Evolutionary conservation across 2,888 invertebrate genomes (phyloP).

Genomic region (Orgyia antiqua): DNA sequence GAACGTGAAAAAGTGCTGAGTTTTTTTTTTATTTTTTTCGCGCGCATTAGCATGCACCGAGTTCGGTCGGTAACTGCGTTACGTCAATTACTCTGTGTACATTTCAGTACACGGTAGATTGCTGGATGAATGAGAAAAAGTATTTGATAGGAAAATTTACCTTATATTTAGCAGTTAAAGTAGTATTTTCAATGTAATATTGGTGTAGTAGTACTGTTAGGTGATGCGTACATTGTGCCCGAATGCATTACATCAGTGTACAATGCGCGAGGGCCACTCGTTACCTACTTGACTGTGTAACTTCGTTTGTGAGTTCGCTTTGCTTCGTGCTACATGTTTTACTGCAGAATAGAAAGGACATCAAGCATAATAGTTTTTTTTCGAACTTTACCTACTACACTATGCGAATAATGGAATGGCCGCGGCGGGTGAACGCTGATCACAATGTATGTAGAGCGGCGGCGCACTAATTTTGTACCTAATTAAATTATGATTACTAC

Average conservation of each 20-base stretch:
- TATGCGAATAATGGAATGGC: too few relatives aligned
- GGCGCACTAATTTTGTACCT: too few relatives aligned
- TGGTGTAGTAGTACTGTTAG: conserved; percentile 12
- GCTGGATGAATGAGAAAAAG: conserved; percentile 12
- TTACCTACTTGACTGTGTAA: conserved; percentile 76
- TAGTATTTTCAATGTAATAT: conserved; percentile 11
- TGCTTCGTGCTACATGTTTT: conserved; percentile 26
- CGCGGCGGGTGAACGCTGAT: too few relatives aligned
- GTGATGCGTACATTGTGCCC: conserved; percentile 27
- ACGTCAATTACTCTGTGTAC: conserved; percentile 36
- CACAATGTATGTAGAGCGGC: too few relatives aligned
- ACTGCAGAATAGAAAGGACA: conserved; percentile 29
- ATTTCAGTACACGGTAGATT: conserved; percentile 16
- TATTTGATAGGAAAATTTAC: conserved; percentile 9
- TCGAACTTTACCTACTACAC: not conserved
- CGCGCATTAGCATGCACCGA: conserved; percentile 61
- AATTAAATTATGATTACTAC: too few relatives aligned
- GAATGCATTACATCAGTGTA: conserved; percentile 45
- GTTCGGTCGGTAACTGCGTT: conserved; percentile 62
- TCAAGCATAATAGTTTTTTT: conserved; percentile 2
- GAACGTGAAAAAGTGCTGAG: conserved; percentile 32
- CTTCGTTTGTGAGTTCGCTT: conserved; percentile 66
- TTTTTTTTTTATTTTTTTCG: conserved; percentile 37
- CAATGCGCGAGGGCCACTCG: conserved; percentile 65
- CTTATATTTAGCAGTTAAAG: conserved; percentile 4